phyloP scores from a whole-genome alignment of 2,888 invertebrate genomes.

The Mactromeris polynyma region DNA sequence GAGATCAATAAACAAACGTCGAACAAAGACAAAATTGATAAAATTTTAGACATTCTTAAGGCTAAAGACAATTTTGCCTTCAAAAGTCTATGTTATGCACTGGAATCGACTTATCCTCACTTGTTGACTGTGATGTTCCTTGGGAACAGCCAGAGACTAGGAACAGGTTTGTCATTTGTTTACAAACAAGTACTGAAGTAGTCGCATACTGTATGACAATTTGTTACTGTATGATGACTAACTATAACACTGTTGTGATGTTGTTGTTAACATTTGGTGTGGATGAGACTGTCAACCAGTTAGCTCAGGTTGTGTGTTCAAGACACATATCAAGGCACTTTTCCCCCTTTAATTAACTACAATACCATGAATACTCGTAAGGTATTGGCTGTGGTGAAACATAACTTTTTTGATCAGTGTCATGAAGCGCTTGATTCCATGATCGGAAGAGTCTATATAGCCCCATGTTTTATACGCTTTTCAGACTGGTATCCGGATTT shows the following conservation, averaged over 20 bases:
- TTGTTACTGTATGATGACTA: not conserved
- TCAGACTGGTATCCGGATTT: too few species aligned
- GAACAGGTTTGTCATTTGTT: slow-evolving; percentile 47
- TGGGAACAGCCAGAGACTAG: slow-evolving; percentile 59
- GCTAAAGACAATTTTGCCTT: slow-evolving; percentile 78
- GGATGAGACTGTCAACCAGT: too few species aligned
- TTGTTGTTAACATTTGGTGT: not conserved
- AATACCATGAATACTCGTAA: too few species aligned
- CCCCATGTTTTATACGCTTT: too few species aligned
- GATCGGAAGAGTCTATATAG: too few species aligned
- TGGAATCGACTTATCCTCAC: slow-evolving; percentile 81
- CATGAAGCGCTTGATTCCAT: too few species aligned
- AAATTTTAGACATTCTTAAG: slow-evolving; percentile 79
- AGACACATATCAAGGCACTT: too few species aligned
- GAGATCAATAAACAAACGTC: slow-evolving; percentile 78
- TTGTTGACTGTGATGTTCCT: slow-evolving; percentile 82
- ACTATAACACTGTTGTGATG: not conserved
- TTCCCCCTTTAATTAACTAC: too few species aligned
- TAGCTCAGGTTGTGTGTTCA: too few species aligned
- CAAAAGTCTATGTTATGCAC: slow-evolving; percentile 76
- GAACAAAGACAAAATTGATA: slow-evolving; percentile 77
- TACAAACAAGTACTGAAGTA: not conserved
- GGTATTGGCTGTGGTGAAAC: too few species aligned
- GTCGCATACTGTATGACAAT: not conserved
- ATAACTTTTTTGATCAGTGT: too few species aligned